Evolutionary conservation across 2,113 vertebrate species (phyloP).

Genomic region (Larimichthys polyactis): DNA sequence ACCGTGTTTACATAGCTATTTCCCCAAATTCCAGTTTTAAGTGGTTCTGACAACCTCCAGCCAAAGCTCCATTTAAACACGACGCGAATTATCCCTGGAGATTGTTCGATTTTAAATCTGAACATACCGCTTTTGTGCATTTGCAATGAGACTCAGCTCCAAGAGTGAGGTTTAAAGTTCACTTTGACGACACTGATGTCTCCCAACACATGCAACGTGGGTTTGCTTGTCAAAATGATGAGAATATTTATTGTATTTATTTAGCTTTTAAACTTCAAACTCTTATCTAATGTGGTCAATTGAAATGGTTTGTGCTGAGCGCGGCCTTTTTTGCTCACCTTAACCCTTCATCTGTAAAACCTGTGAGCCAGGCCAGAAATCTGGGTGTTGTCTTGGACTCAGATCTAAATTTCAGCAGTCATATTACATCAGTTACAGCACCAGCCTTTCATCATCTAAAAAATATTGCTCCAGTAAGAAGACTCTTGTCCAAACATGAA

Average conservation of each 20-base stretch:
- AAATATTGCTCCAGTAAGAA: neutral
- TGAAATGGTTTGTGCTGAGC: neutral
- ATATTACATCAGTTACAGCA: neutral
- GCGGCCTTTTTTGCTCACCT: neutral
- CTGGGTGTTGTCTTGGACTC: conserved; percentile 19
- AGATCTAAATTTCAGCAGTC: neutral
- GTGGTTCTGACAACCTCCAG: conserved; percentile 51
- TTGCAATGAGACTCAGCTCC: conserved; percentile 5
- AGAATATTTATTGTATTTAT: neutral
- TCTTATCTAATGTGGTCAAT: neutral
- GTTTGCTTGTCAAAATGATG: too few relatives aligned
- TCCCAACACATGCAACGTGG: neutral
- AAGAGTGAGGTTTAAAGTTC: neutral
- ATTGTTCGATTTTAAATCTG: conserved; percentile 45
- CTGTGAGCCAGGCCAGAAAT: neutral
- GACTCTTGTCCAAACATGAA: conserved; percentile 25
- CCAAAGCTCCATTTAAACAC: conserved; percentile 70
- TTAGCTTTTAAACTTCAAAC: neutral
- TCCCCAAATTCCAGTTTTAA: conserved; percentile 61
- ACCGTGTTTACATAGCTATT: conserved; percentile 52
- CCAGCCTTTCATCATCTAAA: conserved; percentile 1
- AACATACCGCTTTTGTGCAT: conserved; percentile 36
- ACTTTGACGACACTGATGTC: neutral
- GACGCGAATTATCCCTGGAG: conserved; percentile 55
- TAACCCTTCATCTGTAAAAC: neutral